Evolutionary conservation across 2,888 invertebrate species (phyloP).

Genomic region (Baronia brevicornis): DNA sequence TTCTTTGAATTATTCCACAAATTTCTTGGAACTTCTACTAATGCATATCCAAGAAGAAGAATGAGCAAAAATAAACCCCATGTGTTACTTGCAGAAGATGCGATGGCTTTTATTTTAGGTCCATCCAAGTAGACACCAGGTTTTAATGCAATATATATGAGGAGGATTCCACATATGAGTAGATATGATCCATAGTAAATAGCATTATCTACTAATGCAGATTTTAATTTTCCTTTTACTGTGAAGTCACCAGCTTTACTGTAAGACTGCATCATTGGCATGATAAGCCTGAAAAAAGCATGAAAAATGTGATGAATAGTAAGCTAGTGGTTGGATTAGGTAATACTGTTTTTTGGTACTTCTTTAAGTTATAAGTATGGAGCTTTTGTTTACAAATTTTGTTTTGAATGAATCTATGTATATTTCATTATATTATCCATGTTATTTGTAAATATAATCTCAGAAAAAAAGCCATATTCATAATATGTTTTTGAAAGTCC

Average conservation of each 20-base stretch:
- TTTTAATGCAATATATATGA: slow-evolving; percentile 95
- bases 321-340: background rate
- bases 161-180: slow-evolving; percentile 93
- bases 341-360: too few relatives aligned
- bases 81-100: slow-evolving; percentile 98
- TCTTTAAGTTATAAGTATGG: too few relatives aligned
- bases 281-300: slow-evolving; percentile 83
- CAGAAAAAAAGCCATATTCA: too few relatives aligned
- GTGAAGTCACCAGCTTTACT: slow-evolving; percentile 98
- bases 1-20: slow-evolving; percentile 94
- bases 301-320: too few relatives aligned
- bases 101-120: slow-evolving; percentile 95
- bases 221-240: slow-evolving; percentile 93
- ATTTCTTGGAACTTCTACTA: slow-evolving; percentile 95
- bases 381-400: too few relatives aligned
- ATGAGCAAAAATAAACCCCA: slow-evolving; percentile 98
- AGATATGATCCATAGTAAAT: slow-evolving; percentile 98
- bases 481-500: too few relatives aligned
- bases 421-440: too few relatives aligned
- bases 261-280: slow-evolving; percentile 99
- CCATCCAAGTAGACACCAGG: slow-evolving; percentile 92
- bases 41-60: slow-evolving; percentile 91
- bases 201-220: slow-evolving; percentile 96
- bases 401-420: too few relatives aligned
- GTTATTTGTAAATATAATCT: too few relatives aligned